Evolutionary conservation across 1,140 invertebrate species (phyloP).

Genomic region (Drosophila ohnishii): DNA sequence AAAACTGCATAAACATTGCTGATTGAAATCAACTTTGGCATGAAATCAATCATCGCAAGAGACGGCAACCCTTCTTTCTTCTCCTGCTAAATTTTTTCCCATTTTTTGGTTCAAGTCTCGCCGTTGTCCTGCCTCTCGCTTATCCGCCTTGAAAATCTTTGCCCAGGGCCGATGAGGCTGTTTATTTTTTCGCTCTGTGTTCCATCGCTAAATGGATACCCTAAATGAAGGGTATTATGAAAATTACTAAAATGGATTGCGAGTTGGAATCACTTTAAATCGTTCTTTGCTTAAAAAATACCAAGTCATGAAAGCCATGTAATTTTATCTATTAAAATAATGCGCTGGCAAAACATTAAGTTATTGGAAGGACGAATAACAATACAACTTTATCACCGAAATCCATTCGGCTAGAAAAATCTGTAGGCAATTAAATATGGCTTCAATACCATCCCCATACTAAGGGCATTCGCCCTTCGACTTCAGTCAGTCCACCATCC

Average conservation of each 20-base stretch:
- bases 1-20: slow-evolving; percentile 82
- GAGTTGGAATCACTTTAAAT: neutral
- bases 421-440: neutral
- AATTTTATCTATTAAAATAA: slow-evolving; percentile 9
- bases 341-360: slow-evolving; percentile 9
- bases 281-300: neutral
- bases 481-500: neutral
- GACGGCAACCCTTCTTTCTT: slow-evolving; percentile 54
- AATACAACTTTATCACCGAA: slow-evolving; percentile 1
- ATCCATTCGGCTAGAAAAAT: slow-evolving; percentile 21
- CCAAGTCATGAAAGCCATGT: neutral
- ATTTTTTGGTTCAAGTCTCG: slow-evolving; percentile 36
- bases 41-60: slow-evolving; percentile 81
- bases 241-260: slow-evolving; percentile 22
- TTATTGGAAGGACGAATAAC: slow-evolving; percentile 4
- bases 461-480: slow-evolving; percentile 34
- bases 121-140: slow-evolving; percentile 52
- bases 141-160: slow-evolving; percentile 71
- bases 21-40: slow-evolving; percentile 83
- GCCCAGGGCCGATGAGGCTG: slow-evolving; percentile 54
- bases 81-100: slow-evolving; percentile 16
- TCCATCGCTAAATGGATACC: slow-evolving; percentile 31
- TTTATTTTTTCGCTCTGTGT: slow-evolving; percentile 10
- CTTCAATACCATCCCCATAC: neutral
- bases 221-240: slow-evolving; percentile 21